Conservation (phyloP, 2,888 invertebrate genomes). For the Gandaritis pyraliata region DNA sequence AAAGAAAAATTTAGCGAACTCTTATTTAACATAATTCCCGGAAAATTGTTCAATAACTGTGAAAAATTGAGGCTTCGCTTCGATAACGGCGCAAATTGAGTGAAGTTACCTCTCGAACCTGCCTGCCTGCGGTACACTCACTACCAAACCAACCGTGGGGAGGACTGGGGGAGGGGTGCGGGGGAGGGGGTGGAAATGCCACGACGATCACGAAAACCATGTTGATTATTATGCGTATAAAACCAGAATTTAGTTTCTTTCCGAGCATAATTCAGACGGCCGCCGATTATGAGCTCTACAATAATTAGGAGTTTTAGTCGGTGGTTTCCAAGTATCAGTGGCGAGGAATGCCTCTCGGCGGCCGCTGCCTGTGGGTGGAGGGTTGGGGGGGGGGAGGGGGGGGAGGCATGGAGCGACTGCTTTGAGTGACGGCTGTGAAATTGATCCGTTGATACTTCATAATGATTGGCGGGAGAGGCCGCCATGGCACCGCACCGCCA, state of each 20-base stretch:
- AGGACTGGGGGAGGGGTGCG: constrained; percentile 24
- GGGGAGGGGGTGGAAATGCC: constrained; percentile 26
- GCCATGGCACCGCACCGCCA: not conserved
- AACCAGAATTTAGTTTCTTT: constrained; percentile 38
- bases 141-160: not conserved
- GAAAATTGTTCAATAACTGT: constrained; percentile 75
- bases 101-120: constrained; percentile 58
- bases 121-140: constrained; percentile 18
- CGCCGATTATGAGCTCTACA: constrained; percentile 24
- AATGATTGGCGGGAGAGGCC: constrained; percentile 61
- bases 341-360: constrained; percentile 40
- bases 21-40: constrained; percentile 67
- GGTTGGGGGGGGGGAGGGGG: constrained; percentile 32
- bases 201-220: constrained; percentile 45
- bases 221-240: constrained; percentile 45
- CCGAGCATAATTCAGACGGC: constrained; percentile 5
- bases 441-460: constrained; percentile 73
- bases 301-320: constrained; percentile 41
- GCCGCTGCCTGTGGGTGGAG: constrained; percentile 22
- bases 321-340: constrained; percentile 40
- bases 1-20: constrained; percentile 54
- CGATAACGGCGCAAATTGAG: constrained; percentile 78
- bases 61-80: constrained; percentile 72
- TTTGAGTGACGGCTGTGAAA: constrained; percentile 64
- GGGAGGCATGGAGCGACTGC: constrained; percentile 47